Percentiles rank a stretch among this genome's conserved stretches.
These are phyloP conservation scores for Adelphocoris suturalis DNA, from an alignment of 2,888 invertebrate genomes.

Conservation along the genomic window DNA sequence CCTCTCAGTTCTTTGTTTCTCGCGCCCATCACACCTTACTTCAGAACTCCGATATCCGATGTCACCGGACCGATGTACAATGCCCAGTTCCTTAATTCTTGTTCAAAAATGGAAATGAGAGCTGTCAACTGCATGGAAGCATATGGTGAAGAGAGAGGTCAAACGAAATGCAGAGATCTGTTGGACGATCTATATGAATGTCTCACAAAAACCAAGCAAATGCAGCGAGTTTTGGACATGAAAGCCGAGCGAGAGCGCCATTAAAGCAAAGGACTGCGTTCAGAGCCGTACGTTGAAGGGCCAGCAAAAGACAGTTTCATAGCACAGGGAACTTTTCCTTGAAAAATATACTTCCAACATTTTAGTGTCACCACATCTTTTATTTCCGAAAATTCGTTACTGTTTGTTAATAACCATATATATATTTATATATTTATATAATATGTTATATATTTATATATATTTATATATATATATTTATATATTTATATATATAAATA, in stretches of 20 bases:
- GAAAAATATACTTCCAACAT: no score
- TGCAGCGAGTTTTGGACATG: background rate
- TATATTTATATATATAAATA: no score
- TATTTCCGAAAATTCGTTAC: no score
- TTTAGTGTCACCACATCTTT: no score
- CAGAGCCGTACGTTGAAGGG: background rate
- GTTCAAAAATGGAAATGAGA: slow-evolving; percentile 33
- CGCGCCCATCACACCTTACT: slow-evolving; percentile 34
- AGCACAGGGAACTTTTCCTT: background rate
- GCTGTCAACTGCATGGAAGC: slow-evolving; percentile 59
- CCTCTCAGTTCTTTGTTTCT: no score
- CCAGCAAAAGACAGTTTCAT: slow-evolving; percentile 32
- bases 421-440: no score
- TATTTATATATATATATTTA: no score
- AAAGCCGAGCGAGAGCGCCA: background rate
- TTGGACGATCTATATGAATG: slow-evolving; percentile 54
- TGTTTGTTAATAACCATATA: no score
- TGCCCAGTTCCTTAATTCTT: background rate
- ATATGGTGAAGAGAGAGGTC: slow-evolving; percentile 24
- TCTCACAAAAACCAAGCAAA: slow-evolving; percentile 31
- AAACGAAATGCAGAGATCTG: slow-evolving; percentile 49
- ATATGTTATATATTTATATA: no score
- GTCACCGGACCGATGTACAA: slow-evolving; percentile 12
- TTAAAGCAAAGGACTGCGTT: background rate
- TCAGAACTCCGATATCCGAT: slow-evolving; percentile 50